Percentiles rank a stretch among this genome's conserved stretches.
Evolutionary conservation across 2,888 invertebrate genomes (phyloP).

Genomic region (Cosmia pyralina): DNA sequence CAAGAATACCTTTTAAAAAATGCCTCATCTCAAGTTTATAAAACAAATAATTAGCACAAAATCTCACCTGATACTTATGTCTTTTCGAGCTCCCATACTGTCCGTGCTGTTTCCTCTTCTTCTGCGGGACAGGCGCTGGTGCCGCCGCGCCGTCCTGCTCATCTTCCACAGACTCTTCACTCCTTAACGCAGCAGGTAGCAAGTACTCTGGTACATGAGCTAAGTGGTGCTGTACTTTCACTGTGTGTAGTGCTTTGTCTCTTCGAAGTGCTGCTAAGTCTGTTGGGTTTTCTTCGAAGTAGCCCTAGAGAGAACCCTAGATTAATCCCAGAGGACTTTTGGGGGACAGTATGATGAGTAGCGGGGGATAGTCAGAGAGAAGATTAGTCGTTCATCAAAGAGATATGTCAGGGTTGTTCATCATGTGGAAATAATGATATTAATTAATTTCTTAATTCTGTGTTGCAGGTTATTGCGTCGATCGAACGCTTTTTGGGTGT

Average conservation of each 20-base stretch:
- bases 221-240: slow-evolving; percentile 95
- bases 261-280: slow-evolving; percentile 96
- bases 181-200: slow-evolving; percentile 94
- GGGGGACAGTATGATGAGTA: background rate
- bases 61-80: slow-evolving; percentile 84
- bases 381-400: slow-evolving; percentile 89
- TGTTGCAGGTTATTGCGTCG: background rate
- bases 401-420: slow-evolving; percentile 79
- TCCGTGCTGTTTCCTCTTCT: slow-evolving; percentile 77
- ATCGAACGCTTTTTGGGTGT: background rate
- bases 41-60: background rate
- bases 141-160: slow-evolving; percentile 69
- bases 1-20: background rate
- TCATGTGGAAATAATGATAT: slow-evolving; percentile 63
- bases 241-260: slow-evolving; percentile 96
- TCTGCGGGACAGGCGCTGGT: slow-evolving; percentile 67
- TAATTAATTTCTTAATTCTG: background rate
- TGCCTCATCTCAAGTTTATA: background rate
- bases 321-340: background rate
- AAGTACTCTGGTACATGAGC: slow-evolving; percentile 98
- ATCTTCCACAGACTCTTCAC: slow-evolving; percentile 88
- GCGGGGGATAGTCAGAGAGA: slow-evolving; percentile 81
- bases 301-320: slow-evolving; percentile 89
- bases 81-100: slow-evolving; percentile 83
- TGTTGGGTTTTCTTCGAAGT: slow-evolving; percentile 97